Evolutionary conservation across 2,888 invertebrate species (phyloP).

Genomic region (Nomada flava): DNA sequence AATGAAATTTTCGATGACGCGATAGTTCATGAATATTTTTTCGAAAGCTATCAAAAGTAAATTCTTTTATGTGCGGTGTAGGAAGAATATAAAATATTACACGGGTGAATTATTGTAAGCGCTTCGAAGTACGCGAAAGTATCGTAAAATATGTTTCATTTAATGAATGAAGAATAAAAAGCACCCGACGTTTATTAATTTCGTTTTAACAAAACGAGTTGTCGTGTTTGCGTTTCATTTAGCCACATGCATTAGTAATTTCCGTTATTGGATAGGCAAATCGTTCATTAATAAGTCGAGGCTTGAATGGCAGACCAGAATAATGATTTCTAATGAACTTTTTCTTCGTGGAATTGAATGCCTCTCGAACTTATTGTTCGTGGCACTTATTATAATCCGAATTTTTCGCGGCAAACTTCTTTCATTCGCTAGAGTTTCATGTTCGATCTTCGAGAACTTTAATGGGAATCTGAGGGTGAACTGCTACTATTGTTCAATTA

Average conservation of each 20-base stretch:
- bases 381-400: background rate
- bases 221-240: background rate
- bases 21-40: no score
- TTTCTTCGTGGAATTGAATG: background rate
- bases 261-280: background rate
- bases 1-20: no score
- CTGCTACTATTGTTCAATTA: background rate
- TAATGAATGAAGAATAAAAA: no score
- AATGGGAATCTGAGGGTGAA: background rate
- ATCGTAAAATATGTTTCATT: no score
- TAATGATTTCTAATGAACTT: background rate
- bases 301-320: background rate
- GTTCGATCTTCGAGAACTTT: background rate
- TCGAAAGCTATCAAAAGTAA: no score
- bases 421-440: background rate
- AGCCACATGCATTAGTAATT: background rate
- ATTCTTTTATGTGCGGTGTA: no score
- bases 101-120: no score
- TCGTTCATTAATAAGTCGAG: background rate
- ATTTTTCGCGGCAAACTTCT: background rate
- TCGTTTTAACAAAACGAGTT: background rate
- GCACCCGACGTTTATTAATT: background rate
- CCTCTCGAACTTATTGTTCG: background rate
- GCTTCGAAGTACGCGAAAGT: no score
- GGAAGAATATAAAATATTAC: no score